Conservation (phyloP, 2,113 vertebrate genomes). For the Parotia lawesii region DNA sequence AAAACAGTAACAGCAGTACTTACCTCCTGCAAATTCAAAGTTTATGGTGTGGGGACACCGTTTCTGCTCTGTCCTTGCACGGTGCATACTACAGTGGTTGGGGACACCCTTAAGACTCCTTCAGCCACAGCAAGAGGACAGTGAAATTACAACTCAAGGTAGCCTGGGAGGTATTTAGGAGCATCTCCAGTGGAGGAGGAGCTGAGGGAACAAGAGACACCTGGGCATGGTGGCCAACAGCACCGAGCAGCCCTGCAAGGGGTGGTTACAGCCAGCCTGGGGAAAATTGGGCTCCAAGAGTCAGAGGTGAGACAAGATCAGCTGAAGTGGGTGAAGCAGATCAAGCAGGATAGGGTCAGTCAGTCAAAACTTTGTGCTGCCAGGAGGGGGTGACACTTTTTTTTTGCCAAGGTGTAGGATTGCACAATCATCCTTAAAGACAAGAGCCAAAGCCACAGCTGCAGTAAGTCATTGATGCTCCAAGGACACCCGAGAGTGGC, state of each 20-base stretch:
- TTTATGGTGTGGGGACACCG: rapidly evolving
- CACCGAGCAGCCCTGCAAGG: background rate
- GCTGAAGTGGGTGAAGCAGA: background rate
- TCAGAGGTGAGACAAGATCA: background rate
- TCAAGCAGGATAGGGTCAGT: background rate
- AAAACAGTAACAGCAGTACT: background rate
- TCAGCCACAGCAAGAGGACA: background rate
- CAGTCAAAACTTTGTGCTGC: background rate
- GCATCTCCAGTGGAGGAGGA: background rate
- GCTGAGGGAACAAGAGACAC: background rate
- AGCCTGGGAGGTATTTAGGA: background rate
- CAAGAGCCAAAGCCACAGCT: background rate
- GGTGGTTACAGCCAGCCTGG: rapidly evolving
- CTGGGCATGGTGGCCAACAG: rapidly evolving
- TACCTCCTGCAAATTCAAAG: background rate
- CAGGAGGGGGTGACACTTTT: background rate
- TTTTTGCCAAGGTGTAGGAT: background rate
- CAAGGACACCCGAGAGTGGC: background rate
- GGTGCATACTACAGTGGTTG: rapidly evolving
- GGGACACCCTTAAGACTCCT: background rate
- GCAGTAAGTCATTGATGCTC: background rate
- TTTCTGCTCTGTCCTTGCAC: background rate
- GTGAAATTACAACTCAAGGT: background rate
- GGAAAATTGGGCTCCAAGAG: background rate
- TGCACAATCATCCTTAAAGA: background rate